Evolutionary conservation across 2,888 invertebrate species (phyloP).

Genomic region (Archaeoteleia sp.): DNA sequence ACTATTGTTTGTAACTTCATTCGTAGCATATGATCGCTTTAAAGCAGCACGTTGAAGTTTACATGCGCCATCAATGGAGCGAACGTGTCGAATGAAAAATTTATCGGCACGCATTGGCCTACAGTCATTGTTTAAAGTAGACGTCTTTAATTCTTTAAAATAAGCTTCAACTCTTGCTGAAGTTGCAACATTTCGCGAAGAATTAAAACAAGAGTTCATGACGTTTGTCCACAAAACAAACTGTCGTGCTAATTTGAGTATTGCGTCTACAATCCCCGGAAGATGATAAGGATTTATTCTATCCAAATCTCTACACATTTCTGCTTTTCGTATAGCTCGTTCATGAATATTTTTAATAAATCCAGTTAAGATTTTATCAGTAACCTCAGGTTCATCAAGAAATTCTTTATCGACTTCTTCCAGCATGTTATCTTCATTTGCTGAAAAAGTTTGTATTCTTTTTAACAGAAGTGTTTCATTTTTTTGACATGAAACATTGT

Average conservation of each 20-base stretch:
- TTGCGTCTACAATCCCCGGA: background rate
- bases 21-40: too few relatives aligned
- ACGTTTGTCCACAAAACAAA: conserved; percentile 34
- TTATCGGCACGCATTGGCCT: conserved; percentile 31
- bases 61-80: conserved; percentile 18
- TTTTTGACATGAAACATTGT: background rate
- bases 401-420: background rate
- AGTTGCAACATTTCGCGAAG: conserved; percentile 10
- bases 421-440: background rate
- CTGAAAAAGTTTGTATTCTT: background rate
- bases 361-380: background rate
- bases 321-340: too few relatives aligned
- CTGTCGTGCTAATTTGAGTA: conserved; percentile 7
- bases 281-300: conserved; percentile 7
- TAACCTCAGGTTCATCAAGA: background rate
- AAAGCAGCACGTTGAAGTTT: conserved; percentile 6
- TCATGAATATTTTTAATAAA: background rate
- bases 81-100: conserved; percentile 35
- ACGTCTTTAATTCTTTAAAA: conserved; percentile 12
- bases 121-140: background rate
- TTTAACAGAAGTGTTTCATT: background rate
- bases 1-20: too few relatives aligned
- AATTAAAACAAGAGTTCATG: conserved; percentile 21
- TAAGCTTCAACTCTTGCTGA: conserved; percentile 24
- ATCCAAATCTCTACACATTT: background rate